Evolutionary conservation across 2,113 vertebrate species (phyloP), one percentile per base, ranked within the genome.

Genomic region (Rostratula benghalensis): DNA sequence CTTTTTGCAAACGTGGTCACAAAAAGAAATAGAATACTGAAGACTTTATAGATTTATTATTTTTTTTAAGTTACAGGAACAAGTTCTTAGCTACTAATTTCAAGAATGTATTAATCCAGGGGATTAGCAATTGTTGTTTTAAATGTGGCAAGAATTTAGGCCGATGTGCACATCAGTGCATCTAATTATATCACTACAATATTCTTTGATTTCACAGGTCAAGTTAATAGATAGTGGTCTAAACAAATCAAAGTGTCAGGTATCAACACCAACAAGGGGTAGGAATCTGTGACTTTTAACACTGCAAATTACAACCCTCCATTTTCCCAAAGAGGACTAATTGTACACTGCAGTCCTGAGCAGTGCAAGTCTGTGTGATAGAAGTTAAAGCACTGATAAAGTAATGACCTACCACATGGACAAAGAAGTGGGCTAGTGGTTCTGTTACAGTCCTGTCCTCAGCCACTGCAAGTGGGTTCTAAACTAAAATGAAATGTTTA

Each of bases 401-500:
- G 61, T 10, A 71, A 46, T 83, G 75, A 89, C 74, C 30, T 37
- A 53, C 60, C 73, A 46, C 31, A 59, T 0, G 67, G 78, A 73
- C 50, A 93, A 86, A 83, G 51, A 60, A 45, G 64, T 39, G 77
- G 48, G 33, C 82, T 68, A 57, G 21, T 89, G 30, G 25, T 61
- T 80, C 37, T 56, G 46, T 31, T 45, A 20, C 6, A 79, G 54
- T 20, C 50, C 48, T 0, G 0, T 43, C 54, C 57, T 63, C 54
- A 68, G 51, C 30, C 50, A 83, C 51, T 14, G 7, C 71, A 85
- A 6, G 5, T 0, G 1, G 68, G 75, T 85, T 70, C 80, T 91
- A 89, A 93, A 90, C 54, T 39, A 31, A 94, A 84, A 94, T 86
- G 28, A 94, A 94, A 59, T 83, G 84, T 73, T 89, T 84, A 61